Base-by-base conservation (phyloP, 2,888 invertebrate genomes). In the Kuschelorhynchus macadamiae region DNA sequence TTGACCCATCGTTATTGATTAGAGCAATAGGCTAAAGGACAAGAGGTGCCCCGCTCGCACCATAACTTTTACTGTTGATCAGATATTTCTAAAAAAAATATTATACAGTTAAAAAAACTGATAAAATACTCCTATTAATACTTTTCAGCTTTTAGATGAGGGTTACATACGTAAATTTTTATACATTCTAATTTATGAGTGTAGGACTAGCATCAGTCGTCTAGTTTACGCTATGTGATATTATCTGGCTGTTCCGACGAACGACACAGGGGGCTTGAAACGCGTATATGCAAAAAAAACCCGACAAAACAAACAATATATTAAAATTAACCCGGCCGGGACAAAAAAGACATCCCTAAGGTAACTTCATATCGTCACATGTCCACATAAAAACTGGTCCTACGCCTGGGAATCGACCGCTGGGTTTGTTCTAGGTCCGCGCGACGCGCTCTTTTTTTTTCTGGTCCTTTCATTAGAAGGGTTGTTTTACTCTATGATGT, bases 361-460 rank as follows among this genome's bases (percentile, higher is more conserved):
- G 68, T 64, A 69, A 69, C 60, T 64, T 41, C 63, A 63, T 67
- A 63, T 68, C 59, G 63, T 69, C 69, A 69, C 56, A 69, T 69
- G 69, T 69, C 64, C 64, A 39, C 69, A 69, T 56, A 69, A 69
- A 69, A 69, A 69, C 59, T 64, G 55, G 64, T 64, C 55, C 59
- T 47, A 30, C 30, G 62, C 32, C 41, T 62, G 67, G 59, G 63
- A 67, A 63, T 49, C 57, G 59, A 32, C 67, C 57, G 67, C 57
- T 67, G 67, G 56, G 63, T 67, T 63, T 67, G 61, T 67, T 67
- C 67, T n/a, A 25, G 49, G 33, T 53, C 52, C 52, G 52, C 53
- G 64, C 47, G 50, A 36, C 52, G 50, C 46, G 25, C 25, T 25
- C 7, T 66, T 67, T 61, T 61, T 47, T 70, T n/a, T n/a, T n/a